Conservation (phyloP, 1,140 invertebrate genomes). For the Trachymyrmex cornetzi region DNA sequence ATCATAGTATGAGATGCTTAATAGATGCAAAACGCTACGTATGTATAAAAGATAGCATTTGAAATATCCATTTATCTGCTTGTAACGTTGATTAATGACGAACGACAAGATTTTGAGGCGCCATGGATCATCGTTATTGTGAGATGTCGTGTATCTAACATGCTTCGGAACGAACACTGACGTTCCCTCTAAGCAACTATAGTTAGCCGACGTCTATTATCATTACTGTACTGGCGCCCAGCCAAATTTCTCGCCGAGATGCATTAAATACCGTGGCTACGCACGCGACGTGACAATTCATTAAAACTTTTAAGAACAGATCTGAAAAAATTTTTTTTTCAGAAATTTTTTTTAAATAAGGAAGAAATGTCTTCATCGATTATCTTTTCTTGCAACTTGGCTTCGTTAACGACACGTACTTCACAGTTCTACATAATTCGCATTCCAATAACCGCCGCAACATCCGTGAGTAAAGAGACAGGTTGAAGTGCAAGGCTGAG, state of each 20-base stretch:
- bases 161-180: slow-evolving; percentile 60
- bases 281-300: slow-evolving; percentile 34
- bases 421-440: slow-evolving; percentile 14
- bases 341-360: neutral
- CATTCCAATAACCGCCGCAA: slow-evolving; percentile 1
- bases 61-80: slow-evolving; percentile 20
- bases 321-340: neutral
- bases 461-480: slow-evolving; percentile 35
- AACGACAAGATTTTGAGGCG: slow-evolving; percentile 21
- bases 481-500: slow-evolving; percentile 55
- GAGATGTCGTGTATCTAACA: slow-evolving; percentile 16
- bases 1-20: slow-evolving; percentile 1
- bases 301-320: slow-evolving; percentile 5
- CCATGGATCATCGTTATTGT: slow-evolving; percentile 63
- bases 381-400: neutral
- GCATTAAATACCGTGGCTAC: slow-evolving; percentile 55
- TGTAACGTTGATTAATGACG: slow-evolving; percentile 33
- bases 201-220: slow-evolving; percentile 75
- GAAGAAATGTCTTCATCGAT: neutral
- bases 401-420: neutral
- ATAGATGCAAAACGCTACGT: neutral
- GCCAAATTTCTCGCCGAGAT: slow-evolving; percentile 71
- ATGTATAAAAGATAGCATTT: neutral
- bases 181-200: slow-evolving; percentile 65
- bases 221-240: slow-evolving; percentile 72